phyloP scores from a whole-genome alignment of 1,140 invertebrate species.

The Holcopasites calliopsidis region DNA sequence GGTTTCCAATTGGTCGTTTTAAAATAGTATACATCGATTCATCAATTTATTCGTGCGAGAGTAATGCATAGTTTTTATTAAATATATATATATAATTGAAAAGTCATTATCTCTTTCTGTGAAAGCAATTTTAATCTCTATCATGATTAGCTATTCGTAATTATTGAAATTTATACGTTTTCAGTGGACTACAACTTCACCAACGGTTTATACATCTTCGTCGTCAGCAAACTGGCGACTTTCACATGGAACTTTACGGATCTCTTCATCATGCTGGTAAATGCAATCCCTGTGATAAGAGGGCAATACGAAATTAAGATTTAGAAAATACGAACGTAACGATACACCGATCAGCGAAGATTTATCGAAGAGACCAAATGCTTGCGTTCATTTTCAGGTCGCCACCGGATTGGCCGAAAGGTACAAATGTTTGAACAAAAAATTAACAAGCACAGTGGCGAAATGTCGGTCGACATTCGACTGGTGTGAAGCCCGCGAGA shows the following conservation, averaged over 20 bases:
- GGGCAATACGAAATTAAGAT: too few species aligned
- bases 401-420: slow-evolving; percentile 75
- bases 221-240: slow-evolving; percentile 83
- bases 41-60: too few species aligned
- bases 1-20: too few species aligned
- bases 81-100: too few species aligned
- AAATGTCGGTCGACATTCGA: slow-evolving; percentile 56
- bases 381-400: slow-evolving; percentile 61
- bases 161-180: slow-evolving; percentile 45
- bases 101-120: too few species aligned
- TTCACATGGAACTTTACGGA: slow-evolving; percentile 86
- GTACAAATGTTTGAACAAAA: slow-evolving; percentile 71
- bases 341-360: too few species aligned
- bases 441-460: slow-evolving; percentile 44
- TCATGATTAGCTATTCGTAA: too few species aligned
- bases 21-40: too few species aligned
- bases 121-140: too few species aligned
- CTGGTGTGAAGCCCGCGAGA: slow-evolving; percentile 81
- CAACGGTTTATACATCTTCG: slow-evolving; percentile 71
- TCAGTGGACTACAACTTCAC: slow-evolving; percentile 74
- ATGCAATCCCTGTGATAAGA: too few species aligned
- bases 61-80: too few species aligned
- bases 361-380: not conserved
- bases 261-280: slow-evolving; percentile 83
- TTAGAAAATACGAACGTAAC: too few species aligned